Evolutionary conservation across 2,888 invertebrate genomes (phyloP).

Genomic region (Esperia sulphurella): DNA sequence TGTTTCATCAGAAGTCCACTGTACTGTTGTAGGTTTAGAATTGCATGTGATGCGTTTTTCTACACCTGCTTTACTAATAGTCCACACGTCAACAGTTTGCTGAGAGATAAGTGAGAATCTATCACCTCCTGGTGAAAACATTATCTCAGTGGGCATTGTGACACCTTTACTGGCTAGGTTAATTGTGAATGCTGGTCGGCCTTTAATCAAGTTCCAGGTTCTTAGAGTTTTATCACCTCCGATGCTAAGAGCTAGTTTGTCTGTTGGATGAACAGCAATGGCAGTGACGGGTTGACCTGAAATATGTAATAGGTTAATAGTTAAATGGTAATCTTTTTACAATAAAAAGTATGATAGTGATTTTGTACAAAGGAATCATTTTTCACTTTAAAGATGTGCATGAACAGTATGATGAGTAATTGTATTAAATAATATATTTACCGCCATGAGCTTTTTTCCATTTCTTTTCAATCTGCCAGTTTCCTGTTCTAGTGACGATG

Average conservation of each 20-base stretch:
- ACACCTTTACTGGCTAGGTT: constrained; percentile 86
- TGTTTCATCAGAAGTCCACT: constrained; percentile 82
- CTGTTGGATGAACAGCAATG: constrained; percentile 91
- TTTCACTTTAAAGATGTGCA: no score
- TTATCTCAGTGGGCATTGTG: constrained; percentile 68
- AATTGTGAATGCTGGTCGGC: constrained; percentile 93
- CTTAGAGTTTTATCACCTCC: constrained; percentile 90
- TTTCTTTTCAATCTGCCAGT: constrained; percentile 91
- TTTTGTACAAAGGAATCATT: no score
- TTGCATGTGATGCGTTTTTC: constrained; percentile 82
- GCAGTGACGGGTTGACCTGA: constrained; percentile 83
- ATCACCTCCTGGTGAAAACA: constrained; percentile 88
- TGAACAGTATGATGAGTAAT: no score
- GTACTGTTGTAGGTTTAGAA: constrained; percentile 83
- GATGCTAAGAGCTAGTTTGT: constrained; percentile 92
- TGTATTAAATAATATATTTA: constrained; percentile 29
- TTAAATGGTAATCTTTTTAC: no score
- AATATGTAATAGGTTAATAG: constrained; percentile 18
- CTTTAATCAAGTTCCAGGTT: constrained; percentile 97
- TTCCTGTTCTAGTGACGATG: constrained; percentile 88
- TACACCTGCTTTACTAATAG: constrained; percentile 87
- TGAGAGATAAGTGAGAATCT: constrained; percentile 87
- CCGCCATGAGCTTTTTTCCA: constrained; percentile 92
- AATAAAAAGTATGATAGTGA: no score
- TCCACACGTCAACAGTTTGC: constrained; percentile 88